These are phyloP conservation scores for Cheilosia pagana DNA, from an alignment of 2,888 invertebrate species.

Conservation along the genomic window DNA sequence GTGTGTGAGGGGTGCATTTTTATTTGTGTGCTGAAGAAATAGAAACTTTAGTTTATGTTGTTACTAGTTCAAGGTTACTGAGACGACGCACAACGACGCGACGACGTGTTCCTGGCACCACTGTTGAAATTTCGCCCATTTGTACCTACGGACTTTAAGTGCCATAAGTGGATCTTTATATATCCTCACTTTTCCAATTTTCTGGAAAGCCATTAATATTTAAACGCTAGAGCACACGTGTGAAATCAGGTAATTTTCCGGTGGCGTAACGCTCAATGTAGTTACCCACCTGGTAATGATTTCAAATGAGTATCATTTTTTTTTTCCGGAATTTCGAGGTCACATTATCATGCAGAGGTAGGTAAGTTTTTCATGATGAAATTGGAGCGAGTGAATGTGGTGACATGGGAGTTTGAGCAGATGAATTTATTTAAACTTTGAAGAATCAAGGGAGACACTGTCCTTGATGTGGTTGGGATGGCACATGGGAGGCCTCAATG, in stretches of 20 bases:
- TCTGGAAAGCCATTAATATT: slow-evolving; percentile 41
- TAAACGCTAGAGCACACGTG: slow-evolving; percentile 34
- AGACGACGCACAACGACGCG: slow-evolving; percentile 72
- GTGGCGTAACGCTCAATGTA: slow-evolving; percentile 38
- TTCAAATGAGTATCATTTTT: slow-evolving; percentile 21
- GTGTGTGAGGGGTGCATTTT: slow-evolving; percentile 42
- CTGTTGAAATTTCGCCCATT: slow-evolving; percentile 18
- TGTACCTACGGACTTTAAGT: slow-evolving; percentile 33
- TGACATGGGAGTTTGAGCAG: background rate
- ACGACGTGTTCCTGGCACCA: slow-evolving; percentile 59
- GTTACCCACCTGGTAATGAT: slow-evolving; percentile 27
- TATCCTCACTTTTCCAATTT: slow-evolving; percentile 8
- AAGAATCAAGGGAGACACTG: background rate
- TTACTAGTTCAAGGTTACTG: slow-evolving; percentile 74
- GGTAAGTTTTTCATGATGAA: slow-evolving; percentile 10
- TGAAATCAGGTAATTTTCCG: slow-evolving; percentile 45
- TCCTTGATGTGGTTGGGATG: background rate
- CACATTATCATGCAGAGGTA: background rate
- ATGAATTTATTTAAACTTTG: background rate
- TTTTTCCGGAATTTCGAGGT: slow-evolving; percentile 7
- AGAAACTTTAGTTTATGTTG: slow-evolving; percentile 52
- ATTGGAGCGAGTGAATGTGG: background rate
- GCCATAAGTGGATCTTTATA: slow-evolving; percentile 47
- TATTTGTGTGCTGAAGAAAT: slow-evolving; percentile 1
- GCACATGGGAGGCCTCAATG: no score